Evolutionary conservation across 1,140 invertebrate genomes (phyloP), one percentile per base, ranked within the genome.

Genomic region (Aphidius ervi): DNA sequence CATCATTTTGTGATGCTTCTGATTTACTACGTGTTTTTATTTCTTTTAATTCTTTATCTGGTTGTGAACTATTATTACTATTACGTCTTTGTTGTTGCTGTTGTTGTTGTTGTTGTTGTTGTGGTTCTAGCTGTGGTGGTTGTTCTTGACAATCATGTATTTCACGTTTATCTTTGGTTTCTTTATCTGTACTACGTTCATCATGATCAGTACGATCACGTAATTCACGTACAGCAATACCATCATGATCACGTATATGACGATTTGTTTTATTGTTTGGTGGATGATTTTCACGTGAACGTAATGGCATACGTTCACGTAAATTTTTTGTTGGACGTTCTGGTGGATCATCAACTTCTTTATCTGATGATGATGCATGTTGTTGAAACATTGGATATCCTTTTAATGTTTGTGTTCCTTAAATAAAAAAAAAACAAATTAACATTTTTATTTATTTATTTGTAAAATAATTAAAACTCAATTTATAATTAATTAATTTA

Each of bases 321-420:
- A 76, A 47, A 63, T 76, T 72, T 39, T 68, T 65, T 37, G 72
- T 70, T 55, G 74, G 67, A n/a, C 74, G 69, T 37, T 74, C 58
- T 23, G 73, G 71, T 55, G 78, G 76, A 59, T 79, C 77, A 5
- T 65, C 74, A 64, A 79, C 69, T 52, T 81, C 78, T 59, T 81
- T 80, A 46, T 79, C 77, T 3, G 77, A 78, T 31, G 75, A 80
- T n/a, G 75, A 78, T n/a, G 67, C 73, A 63, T 75, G 71, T 62
- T 76, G 73, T 58, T 76, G 76, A 66, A 79, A 79, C 79, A 81
- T 81, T 48, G 80, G 74, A 65, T 82, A 82, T 43, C 79, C 78
- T 64, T 79, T 78, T 31, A 82, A 67, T 4, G 78, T 80, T 70
- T 80, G 79, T 0, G 77, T 81, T 54, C 78, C 78, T 80, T 16